These are phyloP conservation scores for Tipula confusa DNA, from an alignment of 2,888 invertebrate genomes.

Conservation along the genomic window DNA sequence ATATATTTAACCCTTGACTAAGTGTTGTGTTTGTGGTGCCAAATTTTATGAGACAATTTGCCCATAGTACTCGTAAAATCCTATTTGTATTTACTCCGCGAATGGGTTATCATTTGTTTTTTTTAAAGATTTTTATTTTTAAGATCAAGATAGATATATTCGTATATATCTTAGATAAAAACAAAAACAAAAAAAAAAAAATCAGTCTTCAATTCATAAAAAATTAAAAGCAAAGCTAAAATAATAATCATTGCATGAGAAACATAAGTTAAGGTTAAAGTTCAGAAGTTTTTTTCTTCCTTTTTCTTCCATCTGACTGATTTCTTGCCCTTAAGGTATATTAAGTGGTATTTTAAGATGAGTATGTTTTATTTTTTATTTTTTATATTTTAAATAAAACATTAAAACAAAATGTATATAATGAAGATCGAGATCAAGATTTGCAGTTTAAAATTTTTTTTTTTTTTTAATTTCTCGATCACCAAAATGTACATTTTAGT, in stretches of 20 bases:
- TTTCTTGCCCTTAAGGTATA: constrained; percentile 12
- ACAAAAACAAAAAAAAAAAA: background rate
- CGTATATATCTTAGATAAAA: constrained; percentile 21
- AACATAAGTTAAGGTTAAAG: constrained; percentile 25
- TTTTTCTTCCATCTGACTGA: background rate
- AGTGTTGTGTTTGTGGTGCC: too few species aligned
- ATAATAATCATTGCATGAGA: constrained; percentile 25
- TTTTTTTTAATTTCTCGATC: background rate
- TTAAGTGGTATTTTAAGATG: constrained; percentile 20
- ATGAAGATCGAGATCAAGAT: constrained; percentile 25
- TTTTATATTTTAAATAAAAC: constrained; percentile 25
- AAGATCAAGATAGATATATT: constrained; percentile 12
- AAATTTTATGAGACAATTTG: background rate
- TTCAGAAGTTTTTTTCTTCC: background rate
- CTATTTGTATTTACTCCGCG: background rate
- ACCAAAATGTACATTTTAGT: background rate
- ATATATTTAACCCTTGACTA: background rate
- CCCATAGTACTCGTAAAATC: background rate
- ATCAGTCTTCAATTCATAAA: too few species aligned
- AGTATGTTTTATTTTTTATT: background rate
- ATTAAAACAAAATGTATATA: constrained; percentile 12
- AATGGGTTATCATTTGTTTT: background rate
- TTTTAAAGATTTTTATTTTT: background rate
- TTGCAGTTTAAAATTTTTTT: background rate
- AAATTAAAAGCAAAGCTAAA: background rate